Base-by-base conservation (phyloP, 1,140 invertebrate species). In the Bursaphelenchus mucronatus region DNA sequence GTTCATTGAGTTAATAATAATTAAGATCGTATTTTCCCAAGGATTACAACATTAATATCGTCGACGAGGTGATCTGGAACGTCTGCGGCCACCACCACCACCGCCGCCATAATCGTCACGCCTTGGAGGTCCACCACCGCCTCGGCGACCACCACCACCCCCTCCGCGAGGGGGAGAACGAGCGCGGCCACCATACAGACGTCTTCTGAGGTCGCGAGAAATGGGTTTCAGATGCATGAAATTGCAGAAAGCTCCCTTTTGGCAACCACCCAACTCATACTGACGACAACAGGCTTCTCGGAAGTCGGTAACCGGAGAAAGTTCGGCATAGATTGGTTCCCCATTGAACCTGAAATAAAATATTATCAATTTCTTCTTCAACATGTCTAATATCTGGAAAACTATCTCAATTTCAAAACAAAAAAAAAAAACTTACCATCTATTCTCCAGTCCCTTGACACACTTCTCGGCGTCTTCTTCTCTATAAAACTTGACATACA, bases 151-250 rank as follows among this genome's bases (percentile, higher is more conserved):
- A 0, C 69, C 52, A 15, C 54, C 40, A 19, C 65, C 58, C 41
- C 68, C 21, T 3, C 41, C 9, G 39, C 74, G 65, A 43, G 74
- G 71, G 10, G 74, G 73, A 19, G 71, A 68, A n/a, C 75, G 63
- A n/a, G 61, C 63, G 8, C 75, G 51, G 63, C 54, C 44, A 43
- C 76, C 76, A 52, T 79, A 79, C 6, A 79, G 63, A 8, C 67
- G 65, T 6, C 75, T 59, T 54, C 78, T 70, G 40, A 79, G 52
- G 19, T 80, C 78, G 30, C 78, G 64, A 13, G 73, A 76, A 76
- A 98, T 97, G 47, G 94, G 94, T 81, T 97, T 97, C 80, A 98
- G 85, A 82, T 98, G 95, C 95, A 98, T 98, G 82, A 98, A 98
- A 84, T 98, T 98, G 83, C 95, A 98, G 83, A 98, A 98, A 52